Evolutionary conservation across 2,888 invertebrate species (phyloP).

Genomic region (Xylophagus ater): DNA sequence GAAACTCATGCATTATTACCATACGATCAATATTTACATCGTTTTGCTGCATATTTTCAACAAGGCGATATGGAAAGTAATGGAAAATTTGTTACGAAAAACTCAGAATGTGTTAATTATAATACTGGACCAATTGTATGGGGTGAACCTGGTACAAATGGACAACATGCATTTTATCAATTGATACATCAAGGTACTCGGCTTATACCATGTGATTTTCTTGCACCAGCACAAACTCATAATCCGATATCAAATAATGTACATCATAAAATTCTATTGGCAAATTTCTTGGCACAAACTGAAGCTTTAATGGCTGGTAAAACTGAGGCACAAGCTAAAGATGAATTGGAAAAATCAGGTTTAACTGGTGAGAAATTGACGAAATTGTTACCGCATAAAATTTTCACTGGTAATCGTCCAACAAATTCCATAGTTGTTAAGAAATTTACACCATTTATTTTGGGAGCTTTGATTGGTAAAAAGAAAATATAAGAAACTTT

Average conservation of each 20-base stretch:
- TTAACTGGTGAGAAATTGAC: constrained; percentile 59
- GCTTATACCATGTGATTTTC: constrained; percentile 92
- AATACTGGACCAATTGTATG: constrained; percentile 40
- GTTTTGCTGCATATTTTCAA: constrained; percentile 99
- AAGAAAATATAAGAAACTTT: constrained; percentile 9
- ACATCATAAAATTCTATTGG: constrained; percentile 89
- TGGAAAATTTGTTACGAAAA: constrained; percentile 81
- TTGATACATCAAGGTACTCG: constrained; percentile 80
- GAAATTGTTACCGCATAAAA: constrained; percentile 87
- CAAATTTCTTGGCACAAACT: constrained; percentile 97
- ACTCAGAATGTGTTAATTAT: constrained; percentile 44
- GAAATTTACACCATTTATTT: constrained; percentile 82
- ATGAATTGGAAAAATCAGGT: constrained; percentile 71
- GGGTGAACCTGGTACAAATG: constrained; percentile 98
- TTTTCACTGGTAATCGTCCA: constrained; percentile 93
- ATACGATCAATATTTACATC: constrained; percentile 97
- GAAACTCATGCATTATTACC: constrained; percentile 95
- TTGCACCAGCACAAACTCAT: constrained; percentile 84
- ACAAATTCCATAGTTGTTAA: constrained; percentile 93
- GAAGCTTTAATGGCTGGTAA: constrained; percentile 89
- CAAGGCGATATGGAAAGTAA: constrained; percentile 99
- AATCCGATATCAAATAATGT: constrained; percentile 70
- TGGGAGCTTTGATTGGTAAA: constrained; percentile 86
- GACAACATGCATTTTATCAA: constrained; percentile 99
- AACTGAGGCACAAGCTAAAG: constrained; percentile 48